Conservation (phyloP, 2,113 vertebrate species). For the Nothobranchius kuhntae region DNA sequence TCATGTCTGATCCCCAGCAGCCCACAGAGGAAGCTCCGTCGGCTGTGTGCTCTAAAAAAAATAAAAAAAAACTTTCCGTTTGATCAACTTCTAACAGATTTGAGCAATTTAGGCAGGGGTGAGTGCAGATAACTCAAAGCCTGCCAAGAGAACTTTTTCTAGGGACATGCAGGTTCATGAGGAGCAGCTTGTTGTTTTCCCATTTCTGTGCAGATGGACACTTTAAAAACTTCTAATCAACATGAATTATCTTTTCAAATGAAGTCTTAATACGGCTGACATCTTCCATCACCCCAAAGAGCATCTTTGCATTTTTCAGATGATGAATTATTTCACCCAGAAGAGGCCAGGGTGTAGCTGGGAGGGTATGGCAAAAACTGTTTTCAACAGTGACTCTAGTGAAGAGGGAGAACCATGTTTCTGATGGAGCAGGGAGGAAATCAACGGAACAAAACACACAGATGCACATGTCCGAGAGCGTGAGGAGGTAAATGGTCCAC, state of each 20-base stretch:
- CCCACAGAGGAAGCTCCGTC: slow-evolving; percentile 55
- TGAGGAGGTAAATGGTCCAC: slow-evolving; percentile 15
- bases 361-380: slow-evolving; percentile 45
- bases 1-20: slow-evolving; percentile 61
- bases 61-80: slow-evolving; percentile 53
- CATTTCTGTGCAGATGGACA: slow-evolving; percentile 13
- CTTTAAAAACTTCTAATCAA: slow-evolving; percentile 31
- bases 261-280: slow-evolving; percentile 33
- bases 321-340: slow-evolving; percentile 18
- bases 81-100: slow-evolving; percentile 66
- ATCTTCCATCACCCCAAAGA: slow-evolving; percentile 29
- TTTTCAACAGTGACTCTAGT: slow-evolving; percentile 25
- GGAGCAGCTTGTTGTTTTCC: slow-evolving; percentile 9
- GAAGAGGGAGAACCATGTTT: not conserved
- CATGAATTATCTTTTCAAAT: slow-evolving; percentile 30
- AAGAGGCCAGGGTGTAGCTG: slow-evolving; percentile 60
- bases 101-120: slow-evolving; percentile 60
- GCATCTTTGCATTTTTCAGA: slow-evolving; percentile 8
- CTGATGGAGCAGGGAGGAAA: slow-evolving; percentile 21
- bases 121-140: slow-evolving; percentile 61
- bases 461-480: slow-evolving; percentile 28
- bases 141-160: slow-evolving; percentile 23
- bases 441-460: slow-evolving; percentile 53
- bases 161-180: slow-evolving; percentile 17
- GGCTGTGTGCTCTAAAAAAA: slow-evolving; percentile 21